Evolutionary conservation across 2,888 invertebrate genomes (phyloP).

Genomic region (Camptogramma bilineatum): DNA sequence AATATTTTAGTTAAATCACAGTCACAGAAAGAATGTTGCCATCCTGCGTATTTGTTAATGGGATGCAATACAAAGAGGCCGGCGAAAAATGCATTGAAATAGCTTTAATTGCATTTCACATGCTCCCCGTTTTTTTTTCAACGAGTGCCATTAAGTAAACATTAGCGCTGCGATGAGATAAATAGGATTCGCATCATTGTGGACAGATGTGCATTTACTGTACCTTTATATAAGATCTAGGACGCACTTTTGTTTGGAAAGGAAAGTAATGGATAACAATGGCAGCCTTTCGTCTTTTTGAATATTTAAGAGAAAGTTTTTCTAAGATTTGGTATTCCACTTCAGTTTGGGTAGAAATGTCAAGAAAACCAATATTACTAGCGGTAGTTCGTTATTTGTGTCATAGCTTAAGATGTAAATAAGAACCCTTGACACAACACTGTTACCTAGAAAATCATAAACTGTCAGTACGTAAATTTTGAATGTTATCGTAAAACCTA

Average conservation of each 20-base stretch:
- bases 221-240: conserved; percentile 67
- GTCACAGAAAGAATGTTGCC: conserved; percentile 15
- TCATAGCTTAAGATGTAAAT: conserved; percentile 38
- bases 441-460: conserved; percentile 33
- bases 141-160: conserved; percentile 39
- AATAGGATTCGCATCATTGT: conserved; percentile 51
- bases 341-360: conserved; percentile 39
- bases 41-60: conserved; percentile 17
- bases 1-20: conserved; percentile 58
- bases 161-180: conserved; percentile 34
- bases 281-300: conserved; percentile 57
- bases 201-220: conserved; percentile 61
- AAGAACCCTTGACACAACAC: conserved; percentile 44
- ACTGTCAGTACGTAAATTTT: neutral
- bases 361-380: conserved; percentile 44
- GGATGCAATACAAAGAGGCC: conserved; percentile 15
- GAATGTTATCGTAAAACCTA: neutral
- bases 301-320: conserved; percentile 57
- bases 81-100: conserved; percentile 26
- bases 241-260: conserved; percentile 76
- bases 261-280: conserved; percentile 71
- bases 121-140: conserved; percentile 37
- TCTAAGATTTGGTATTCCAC: conserved; percentile 45
- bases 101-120: conserved; percentile 20
- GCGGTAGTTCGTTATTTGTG: conserved; percentile 40